Conservation (phyloP, 2,888 invertebrate species). For the Nymphalis polychloros region DNA sequence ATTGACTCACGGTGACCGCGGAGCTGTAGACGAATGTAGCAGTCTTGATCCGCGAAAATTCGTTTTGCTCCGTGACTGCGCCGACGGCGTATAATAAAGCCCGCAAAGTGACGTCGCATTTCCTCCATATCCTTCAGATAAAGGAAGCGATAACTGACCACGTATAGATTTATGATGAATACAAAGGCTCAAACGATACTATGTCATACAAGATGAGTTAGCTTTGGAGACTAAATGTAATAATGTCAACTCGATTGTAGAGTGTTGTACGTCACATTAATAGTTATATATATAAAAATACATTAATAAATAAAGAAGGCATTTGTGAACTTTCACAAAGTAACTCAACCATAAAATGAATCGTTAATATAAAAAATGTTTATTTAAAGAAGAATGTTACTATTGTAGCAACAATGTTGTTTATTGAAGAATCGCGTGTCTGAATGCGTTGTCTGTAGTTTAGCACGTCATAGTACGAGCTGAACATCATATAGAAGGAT, state of each 20-base stretch:
- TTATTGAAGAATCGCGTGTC: conserved; percentile 13
- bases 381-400: neutral
- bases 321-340: neutral
- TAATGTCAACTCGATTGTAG: neutral
- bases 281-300: neutral
- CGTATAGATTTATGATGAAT: conserved; percentile 6
- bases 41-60: conserved; percentile 18
- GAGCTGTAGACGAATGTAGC: neutral
- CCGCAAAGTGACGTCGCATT: conserved; percentile 19
- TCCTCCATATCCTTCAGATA: conserved; percentile 19
- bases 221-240: neutral
- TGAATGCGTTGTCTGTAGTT: neutral
- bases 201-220: neutral
- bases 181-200: conserved; percentile 2
- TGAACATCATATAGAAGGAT: neutral
- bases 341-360: neutral
- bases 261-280: neutral
- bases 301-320: neutral
- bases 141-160: conserved; percentile 12
- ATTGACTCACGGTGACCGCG: neutral
- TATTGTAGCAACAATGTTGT: conserved; percentile 1
- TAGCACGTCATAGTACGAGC: neutral
- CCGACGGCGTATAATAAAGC: conserved; percentile 19
- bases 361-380: neutral
- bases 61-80: conserved; percentile 23